Base-by-base conservation (phyloP, 2,113 vertebrate genomes). In the Psettodes erumei region DNA sequence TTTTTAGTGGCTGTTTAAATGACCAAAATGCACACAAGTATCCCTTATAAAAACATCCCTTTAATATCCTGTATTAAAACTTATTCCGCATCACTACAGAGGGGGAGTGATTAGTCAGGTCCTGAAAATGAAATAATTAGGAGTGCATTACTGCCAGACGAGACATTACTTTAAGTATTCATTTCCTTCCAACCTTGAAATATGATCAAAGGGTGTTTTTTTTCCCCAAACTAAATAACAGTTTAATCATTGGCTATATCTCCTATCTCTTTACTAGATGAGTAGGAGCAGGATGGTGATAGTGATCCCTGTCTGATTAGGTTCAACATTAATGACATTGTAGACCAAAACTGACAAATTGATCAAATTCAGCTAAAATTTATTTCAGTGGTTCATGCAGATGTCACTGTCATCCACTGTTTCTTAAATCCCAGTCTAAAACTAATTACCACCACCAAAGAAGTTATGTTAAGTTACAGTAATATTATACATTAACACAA, bases 151-250 rank as follows among this genome's bases (percentile, higher is more conserved):
- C 21, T 50, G 37, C 37, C 21, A 27, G 13, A 74, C 65, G 10
- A 81, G 40, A 65, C 25, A 15, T 38, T 35, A 37, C 16, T 45
- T 48, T 3, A 42, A 77, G 15, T 51, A 65, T 37, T 8, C 3
- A 61, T 77, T 70, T 47, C n/a, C 35, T 16, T 47, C 67, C 65
- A 55, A 64, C 56, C 66, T 69, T 81, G 62, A 69, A 69, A 79
- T n/a, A 19, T 35, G 54, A 75, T 69, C 33, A 61, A 69, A 63
- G 21, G n/a, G 30, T 59, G 25, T 78, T 79, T 76, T 47, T 75
- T 18, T 53, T n/a, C n/a, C n/a, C 45, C 9, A 28, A 42, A 61
- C 54, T 72, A 50, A 65, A 77, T 35, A 53, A n/a, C 2, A 50
- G 47, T 68, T 59, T 40, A 58, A 50, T 60, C 12, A 43, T 10